Evolutionary conservation across 1,140 invertebrate species (phyloP).

Genomic region (Leucophenga varia): DNA sequence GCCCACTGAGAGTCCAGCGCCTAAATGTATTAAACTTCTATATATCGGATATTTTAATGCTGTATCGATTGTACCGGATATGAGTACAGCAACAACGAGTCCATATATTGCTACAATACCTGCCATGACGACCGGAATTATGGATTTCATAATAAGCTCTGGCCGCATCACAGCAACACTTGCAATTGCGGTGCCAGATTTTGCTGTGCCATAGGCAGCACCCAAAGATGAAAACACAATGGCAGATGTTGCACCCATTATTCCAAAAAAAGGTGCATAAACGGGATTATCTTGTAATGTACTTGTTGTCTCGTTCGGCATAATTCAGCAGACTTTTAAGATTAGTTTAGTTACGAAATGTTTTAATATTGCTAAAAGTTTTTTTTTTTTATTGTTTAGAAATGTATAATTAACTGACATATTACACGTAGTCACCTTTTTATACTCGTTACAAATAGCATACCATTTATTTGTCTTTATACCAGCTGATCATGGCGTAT

Average conservation of each 20-base stretch:
- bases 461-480: too few species aligned
- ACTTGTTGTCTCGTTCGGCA: too few species aligned
- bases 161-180: neutral
- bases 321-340: too few species aligned
- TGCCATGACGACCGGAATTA: slow-evolving; percentile 6
- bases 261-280: slow-evolving; percentile 87
- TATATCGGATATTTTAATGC: slow-evolving; percentile 61
- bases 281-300: neutral
- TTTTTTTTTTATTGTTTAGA: too few species aligned
- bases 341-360: too few species aligned
- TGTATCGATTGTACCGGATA: slow-evolving; percentile 68
- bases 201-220: slow-evolving; percentile 7
- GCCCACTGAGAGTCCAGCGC: slow-evolving; percentile 85
- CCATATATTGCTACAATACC: slow-evolving; percentile 71
- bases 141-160: slow-evolving; percentile 8
- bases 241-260: slow-evolving; percentile 94
- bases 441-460: too few species aligned
- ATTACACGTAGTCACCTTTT: too few species aligned
- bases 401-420: too few species aligned
- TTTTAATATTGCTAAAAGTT: too few species aligned
- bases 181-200: slow-evolving; percentile 2
- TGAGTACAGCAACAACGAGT: slow-evolving; percentile 87
- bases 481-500: too few species aligned
- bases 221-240: slow-evolving; percentile 75
- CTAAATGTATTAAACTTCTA: slow-evolving; percentile 84